A percentile compares a stretch with the other conserved stretches of the same genome.
phyloP scores from a whole-genome alignment of 23 tunicate species.

The Phallusia fumigata region DNA sequence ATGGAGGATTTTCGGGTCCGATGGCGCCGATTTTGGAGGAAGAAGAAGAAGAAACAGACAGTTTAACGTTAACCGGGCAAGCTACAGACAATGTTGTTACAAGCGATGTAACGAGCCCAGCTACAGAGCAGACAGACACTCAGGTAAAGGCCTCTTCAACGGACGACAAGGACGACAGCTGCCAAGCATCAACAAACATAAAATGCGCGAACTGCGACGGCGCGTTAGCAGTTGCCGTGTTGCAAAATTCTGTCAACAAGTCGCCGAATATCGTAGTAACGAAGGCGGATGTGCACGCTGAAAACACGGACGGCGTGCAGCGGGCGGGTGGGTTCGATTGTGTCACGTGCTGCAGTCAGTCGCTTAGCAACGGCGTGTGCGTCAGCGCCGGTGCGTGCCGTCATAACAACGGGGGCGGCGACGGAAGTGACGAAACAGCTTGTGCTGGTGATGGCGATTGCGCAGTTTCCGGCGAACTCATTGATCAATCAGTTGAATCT shows the following conservation, averaged over 20 bases:
- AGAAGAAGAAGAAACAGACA: background rate
- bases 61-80: background rate
- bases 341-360: background rate
- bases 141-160: background rate
- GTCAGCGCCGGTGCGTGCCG: background rate
- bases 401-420: background rate
- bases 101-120: too few species aligned
- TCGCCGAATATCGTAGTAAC: background rate
- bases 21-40: constrained; percentile 4
- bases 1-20: background rate
- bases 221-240: background rate
- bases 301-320: background rate
- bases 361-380: background rate
- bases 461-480: too few species aligned
- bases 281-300: background rate
- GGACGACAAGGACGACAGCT: background rate
- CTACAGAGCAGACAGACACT: background rate
- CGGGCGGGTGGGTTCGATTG: background rate
- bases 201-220: background rate
- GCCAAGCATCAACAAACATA: background rate
- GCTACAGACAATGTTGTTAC: background rate
- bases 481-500: too few species aligned
- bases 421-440: background rate
- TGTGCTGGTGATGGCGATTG: too few species aligned
- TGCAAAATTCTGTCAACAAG: background rate